These are phyloP conservation scores for Eupsilia transversa DNA, from an alignment of 2,888 invertebrate genomes.

Conservation along the genomic window DNA sequence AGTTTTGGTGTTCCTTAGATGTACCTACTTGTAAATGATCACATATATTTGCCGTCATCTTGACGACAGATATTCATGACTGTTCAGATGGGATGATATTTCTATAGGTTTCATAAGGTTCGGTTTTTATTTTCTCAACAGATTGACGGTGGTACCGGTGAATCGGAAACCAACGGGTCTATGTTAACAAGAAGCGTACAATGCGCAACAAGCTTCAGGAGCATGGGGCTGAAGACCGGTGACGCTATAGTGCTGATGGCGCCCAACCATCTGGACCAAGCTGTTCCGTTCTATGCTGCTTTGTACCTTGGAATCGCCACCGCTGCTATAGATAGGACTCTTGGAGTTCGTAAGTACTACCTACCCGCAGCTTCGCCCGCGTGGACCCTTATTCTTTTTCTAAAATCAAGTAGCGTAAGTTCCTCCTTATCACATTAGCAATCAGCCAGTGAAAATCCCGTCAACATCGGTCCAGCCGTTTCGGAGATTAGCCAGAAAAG, in stretches of 20 bases:
- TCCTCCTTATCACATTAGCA: no score
- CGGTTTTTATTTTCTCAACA: conserved; percentile 50
- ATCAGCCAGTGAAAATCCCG: no score
- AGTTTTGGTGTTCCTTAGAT: no score
- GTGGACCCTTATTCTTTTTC: no score
- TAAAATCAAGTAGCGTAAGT: no score
- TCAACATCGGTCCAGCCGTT: no score
- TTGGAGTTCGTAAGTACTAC: conserved; percentile 49
- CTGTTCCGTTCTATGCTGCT: conserved; percentile 84
- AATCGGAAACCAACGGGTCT: conserved; percentile 81
- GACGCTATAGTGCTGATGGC: conserved; percentile 85
- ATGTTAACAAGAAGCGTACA: conserved; percentile 78
- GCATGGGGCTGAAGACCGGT: conserved; percentile 76
- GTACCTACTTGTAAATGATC: no score
- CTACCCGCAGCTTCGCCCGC: no score
- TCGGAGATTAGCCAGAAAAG: no score
- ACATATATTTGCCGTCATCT: no score
- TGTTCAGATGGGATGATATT: no score
- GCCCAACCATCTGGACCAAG: conserved; percentile 81
- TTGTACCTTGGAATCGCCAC: conserved; percentile 80
- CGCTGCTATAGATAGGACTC: conserved; percentile 67
- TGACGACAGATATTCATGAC: no score
- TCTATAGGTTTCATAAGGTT: background rate
- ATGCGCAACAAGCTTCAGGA: conserved; percentile 80
- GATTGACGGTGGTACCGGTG: conserved; percentile 83